phyloP scores from a whole-genome alignment of 2,888 invertebrate genomes.

The Neoaliturus tenellus region DNA sequence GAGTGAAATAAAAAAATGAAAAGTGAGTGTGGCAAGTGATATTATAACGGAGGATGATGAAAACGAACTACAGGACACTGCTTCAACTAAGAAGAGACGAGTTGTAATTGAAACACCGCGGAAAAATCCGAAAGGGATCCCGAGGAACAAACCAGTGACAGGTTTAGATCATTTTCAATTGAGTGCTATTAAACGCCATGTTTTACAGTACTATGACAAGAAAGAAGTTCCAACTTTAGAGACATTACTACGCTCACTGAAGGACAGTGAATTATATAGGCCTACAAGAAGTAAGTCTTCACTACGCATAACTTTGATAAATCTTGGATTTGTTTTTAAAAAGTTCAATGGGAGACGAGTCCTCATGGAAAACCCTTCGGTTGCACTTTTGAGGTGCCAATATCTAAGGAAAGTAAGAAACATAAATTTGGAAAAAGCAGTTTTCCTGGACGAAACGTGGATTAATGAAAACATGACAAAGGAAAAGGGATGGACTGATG shows the following conservation, averaged over 20 bases:
- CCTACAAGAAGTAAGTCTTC: conserved; percentile 3
- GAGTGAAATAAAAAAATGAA: no score
- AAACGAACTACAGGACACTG: no score
- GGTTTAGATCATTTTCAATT: no score
- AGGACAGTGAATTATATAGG: neutral
- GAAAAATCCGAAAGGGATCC: no score
- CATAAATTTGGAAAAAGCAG: neutral
- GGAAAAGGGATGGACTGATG: neutral
- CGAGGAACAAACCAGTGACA: no score
- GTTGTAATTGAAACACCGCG: no score
- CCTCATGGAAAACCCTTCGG: neutral
- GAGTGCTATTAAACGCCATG: neutral
- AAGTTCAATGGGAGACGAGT: neutral
- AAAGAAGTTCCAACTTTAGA: conserved; percentile 8
- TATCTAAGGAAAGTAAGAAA: neutral
- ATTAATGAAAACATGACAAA: neutral
- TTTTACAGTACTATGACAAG: neutral
- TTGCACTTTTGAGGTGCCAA: neutral
- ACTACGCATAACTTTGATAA: neutral
- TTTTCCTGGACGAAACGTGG: conserved; percentile 25
- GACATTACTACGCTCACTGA: neutral
- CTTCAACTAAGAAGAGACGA: no score
- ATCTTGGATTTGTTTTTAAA: neutral
- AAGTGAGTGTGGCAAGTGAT: no score
- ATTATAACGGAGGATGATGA: no score